Percentiles rank a stretch among this genome's conserved stretches.
These are phyloP conservation scores for Lepisosteus oculatus DNA, from an alignment of 2,113 vertebrate species.

Conservation along the genomic window DNA sequence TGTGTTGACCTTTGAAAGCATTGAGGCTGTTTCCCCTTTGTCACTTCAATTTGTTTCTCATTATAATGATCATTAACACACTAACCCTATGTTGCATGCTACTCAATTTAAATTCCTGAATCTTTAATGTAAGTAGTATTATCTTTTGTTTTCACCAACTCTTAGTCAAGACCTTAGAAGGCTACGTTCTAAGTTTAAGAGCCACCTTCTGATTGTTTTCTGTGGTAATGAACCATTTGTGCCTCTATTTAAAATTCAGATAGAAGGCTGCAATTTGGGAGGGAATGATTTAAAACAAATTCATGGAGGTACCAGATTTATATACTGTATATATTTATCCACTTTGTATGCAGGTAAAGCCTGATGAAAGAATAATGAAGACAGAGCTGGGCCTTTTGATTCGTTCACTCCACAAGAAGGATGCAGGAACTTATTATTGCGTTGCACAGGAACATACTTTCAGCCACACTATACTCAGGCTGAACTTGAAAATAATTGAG, in stretches of 20 bases:
- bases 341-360: slow-evolving; percentile 67
- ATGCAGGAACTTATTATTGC: slow-evolving; percentile 83
- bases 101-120: not conserved
- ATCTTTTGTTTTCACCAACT: not conserved
- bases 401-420: slow-evolving; percentile 77
- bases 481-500: slow-evolving; percentile 82
- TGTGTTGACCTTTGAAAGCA: slow-evolving; percentile 1
- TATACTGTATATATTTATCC: not conserved
- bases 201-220: too few species aligned
- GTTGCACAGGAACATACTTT: slow-evolving; percentile 90
- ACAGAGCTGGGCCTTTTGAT: slow-evolving; percentile 87
- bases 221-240: too few species aligned
- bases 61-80: not conserved
- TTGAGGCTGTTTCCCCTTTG: not conserved
- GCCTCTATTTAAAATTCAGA: too few species aligned
- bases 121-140: not conserved
- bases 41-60: slow-evolving; percentile 8
- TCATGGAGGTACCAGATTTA: too few species aligned
- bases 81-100: not conserved
- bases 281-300: too few species aligned
- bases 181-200: too few species aligned
- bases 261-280: too few species aligned
- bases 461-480: slow-evolving; percentile 75
- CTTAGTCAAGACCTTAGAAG: too few species aligned
- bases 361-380: slow-evolving; percentile 83